phyloP scores from a whole-genome alignment of 2,888 invertebrate genomes.

The Brenthis hecate region DNA sequence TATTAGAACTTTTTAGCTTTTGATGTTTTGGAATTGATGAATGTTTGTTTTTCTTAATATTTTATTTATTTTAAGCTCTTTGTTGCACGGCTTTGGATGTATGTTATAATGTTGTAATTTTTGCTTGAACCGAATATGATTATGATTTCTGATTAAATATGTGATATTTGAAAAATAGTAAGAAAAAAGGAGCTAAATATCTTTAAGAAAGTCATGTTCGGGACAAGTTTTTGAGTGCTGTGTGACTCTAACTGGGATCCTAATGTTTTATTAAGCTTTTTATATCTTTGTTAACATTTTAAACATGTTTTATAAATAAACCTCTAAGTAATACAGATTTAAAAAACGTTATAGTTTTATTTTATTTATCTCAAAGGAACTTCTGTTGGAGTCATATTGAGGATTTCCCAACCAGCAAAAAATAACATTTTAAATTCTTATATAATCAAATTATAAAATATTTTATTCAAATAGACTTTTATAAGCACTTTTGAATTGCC shows the following conservation, averaged over 20 bases:
- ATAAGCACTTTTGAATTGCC: too few relatives aligned
- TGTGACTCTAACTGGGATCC: slow-evolving; percentile 15
- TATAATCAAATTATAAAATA: neutral
- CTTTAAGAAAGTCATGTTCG: too few relatives aligned
- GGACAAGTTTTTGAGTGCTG: neutral
- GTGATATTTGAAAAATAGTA: too few relatives aligned
- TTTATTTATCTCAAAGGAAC: slow-evolving; percentile 17
- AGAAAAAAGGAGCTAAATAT: too few relatives aligned
- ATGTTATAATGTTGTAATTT: neutral
- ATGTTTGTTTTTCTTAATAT: neutral
- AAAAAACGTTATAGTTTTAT: neutral
- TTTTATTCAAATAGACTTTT: too few relatives aligned
- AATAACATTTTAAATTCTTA: neutral
- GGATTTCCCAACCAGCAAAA: neutral
- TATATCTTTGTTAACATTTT: slow-evolving; percentile 1
- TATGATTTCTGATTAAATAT: too few relatives aligned
- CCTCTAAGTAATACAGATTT: neutral
- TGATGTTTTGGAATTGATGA: neutral
- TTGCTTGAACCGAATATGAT: too few relatives aligned
- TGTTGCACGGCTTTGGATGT: neutral
- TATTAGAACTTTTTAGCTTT: neutral
- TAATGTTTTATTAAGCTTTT: neutral
- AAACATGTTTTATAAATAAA: slow-evolving; percentile 7
- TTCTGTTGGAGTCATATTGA: slow-evolving; percentile 26
- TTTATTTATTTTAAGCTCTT: neutral